A percentile compares a stretch with the other conserved stretches of the same genome.
These are phyloP conservation scores for Amphibalanus amphitrite DNA, from an alignment of 1,140 invertebrate genomes.

Conservation along the genomic window DNA sequence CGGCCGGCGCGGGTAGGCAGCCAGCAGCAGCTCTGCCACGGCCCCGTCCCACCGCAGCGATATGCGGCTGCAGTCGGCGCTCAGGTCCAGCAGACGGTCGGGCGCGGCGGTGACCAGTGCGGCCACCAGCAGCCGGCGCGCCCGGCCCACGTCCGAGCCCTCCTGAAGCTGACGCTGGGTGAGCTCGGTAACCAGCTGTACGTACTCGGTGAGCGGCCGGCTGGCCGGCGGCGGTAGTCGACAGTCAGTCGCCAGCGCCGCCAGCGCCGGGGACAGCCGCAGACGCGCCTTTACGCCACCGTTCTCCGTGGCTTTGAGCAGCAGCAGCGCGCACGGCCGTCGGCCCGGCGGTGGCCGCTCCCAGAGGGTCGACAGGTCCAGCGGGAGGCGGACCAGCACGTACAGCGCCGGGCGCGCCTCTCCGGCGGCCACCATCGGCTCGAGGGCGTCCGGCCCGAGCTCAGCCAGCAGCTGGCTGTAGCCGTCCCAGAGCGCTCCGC, in stretches of 20 bases:
- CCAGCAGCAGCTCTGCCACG: background rate
- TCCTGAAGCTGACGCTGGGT: background rate
- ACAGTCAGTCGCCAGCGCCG: background rate
- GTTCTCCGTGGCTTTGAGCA: background rate
- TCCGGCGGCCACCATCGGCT: background rate
- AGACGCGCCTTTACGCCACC: background rate
- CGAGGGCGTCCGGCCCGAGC: background rate
- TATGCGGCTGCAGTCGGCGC: background rate
- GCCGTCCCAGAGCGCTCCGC: background rate
- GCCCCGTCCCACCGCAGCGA: background rate
- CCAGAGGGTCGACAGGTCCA: background rate
- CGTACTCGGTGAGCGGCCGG: background rate
- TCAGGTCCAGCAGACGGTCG: background rate
- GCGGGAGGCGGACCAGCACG: background rate
- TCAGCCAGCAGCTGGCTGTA: background rate
- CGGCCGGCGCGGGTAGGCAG: background rate
- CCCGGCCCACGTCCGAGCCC: no score
- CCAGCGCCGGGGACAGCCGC: background rate
- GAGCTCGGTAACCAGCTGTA: background rate
- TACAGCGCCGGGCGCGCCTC: background rate
- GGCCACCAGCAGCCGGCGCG: background rate
- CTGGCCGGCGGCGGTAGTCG: background rate
- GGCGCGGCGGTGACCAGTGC: background rate
- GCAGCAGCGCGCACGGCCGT: background rate
- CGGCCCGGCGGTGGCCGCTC: no score